These are phyloP conservation scores for Chrysolophus pictus DNA, from an alignment of 2,797 vertebrate genomes.

Conservation along the genomic window DNA sequence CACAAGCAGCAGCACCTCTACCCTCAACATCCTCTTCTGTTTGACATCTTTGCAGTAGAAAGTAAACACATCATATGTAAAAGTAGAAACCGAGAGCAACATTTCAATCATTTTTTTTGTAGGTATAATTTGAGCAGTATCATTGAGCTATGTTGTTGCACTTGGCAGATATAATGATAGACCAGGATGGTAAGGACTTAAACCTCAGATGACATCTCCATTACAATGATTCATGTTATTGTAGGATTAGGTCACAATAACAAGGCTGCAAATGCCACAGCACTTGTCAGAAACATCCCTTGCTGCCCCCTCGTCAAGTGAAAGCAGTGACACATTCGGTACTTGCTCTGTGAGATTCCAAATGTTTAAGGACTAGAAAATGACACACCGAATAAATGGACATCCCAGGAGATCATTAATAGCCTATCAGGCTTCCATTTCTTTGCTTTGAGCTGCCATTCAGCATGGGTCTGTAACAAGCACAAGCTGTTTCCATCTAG, in stretches of 20 bases:
- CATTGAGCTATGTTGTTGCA: neutral
- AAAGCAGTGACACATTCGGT: slow-evolving; percentile 44
- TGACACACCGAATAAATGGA: neutral
- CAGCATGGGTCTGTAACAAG: neutral
- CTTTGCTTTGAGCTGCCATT: slow-evolving; percentile 4
- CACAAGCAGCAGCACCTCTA: neutral
- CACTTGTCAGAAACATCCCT: slow-evolving; percentile 27
- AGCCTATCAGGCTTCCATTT: slow-evolving; percentile 20
- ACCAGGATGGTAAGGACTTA: neutral
- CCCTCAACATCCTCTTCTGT: neutral
- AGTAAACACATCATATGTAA: fast-evolving
- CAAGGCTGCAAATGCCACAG: slow-evolving; percentile 34
- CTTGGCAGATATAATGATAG: neutral
- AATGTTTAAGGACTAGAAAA: slow-evolving; percentile 22
- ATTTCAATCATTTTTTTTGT: slow-evolving; percentile 16
- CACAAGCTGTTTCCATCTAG: neutral
- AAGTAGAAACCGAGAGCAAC: neutral
- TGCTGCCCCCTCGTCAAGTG: neutral
- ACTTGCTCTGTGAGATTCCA: neutral
- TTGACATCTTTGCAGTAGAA: neutral
- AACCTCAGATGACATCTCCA: slow-evolving; percentile 33
- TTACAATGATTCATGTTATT: slow-evolving; percentile 49
- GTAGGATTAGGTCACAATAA: slow-evolving; percentile 29
- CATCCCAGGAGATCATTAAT: slow-evolving; percentile 23
- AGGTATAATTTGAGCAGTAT: neutral